Evolutionary conservation across 2,888 invertebrate species (phyloP), one percentile per base, ranked within the genome.

Genomic region (Tenthredo amoena): DNA sequence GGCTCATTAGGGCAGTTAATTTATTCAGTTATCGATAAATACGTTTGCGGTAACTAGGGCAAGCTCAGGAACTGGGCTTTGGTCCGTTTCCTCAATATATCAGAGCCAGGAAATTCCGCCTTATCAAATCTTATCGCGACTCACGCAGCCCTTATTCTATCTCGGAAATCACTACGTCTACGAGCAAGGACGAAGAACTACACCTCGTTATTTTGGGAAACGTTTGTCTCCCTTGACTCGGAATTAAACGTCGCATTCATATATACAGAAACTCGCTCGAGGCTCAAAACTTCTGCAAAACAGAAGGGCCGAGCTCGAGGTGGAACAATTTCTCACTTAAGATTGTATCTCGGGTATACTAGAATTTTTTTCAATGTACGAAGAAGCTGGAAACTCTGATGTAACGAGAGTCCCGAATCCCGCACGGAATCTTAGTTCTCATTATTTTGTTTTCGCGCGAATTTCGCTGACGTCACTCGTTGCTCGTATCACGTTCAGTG

Each of bases 21-120:
- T 81, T 81, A 62, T 62, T 81, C 81, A 62, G 37, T 40, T 62
- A 62, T 81, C 81, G 81, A 62, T 81, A 81, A 81, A 62, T 62
- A 40, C 79, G 34, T 79, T 55, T 37, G 55, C 55, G 40, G 37
- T 81, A 81, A 81, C 81, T 81, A 6, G 62, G 40, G 40, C 81
- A 26, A 15, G 40, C 43, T 21, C 7, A 1, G 21, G 43, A 10
- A 26, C 37, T 40, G 21, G 58, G n/a, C 21, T 21, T 81, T 62
- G 10, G 7, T 37, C 3, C n/a, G 31, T 37, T 62, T 37, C 37
- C 21, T 7, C 50, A 26, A 47, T 50, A 26, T n/a, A 37, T 37
- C 18, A 4, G 40, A 34, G 18, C 1, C 15, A 37, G 15, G n/a
- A 43, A 74, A 43, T 47, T 77, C 6, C 50, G 50, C 77, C 34